Conservation (phyloP, 2,888 invertebrate species). For the Tetheella fluctuosa region DNA sequence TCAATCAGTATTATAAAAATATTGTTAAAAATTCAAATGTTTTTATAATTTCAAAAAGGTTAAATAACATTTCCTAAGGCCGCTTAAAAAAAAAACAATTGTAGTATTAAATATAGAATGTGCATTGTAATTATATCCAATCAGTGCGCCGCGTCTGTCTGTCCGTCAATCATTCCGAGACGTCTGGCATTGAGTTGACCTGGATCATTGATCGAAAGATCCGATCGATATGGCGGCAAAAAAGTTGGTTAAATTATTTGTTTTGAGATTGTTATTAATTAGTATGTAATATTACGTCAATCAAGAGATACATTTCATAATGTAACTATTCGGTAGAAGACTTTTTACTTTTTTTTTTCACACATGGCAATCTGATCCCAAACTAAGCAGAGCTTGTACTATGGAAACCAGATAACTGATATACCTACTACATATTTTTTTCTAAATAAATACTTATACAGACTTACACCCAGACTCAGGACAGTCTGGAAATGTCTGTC, state of each 20-base stretch:
- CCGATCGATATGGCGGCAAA: conserved; percentile 45
- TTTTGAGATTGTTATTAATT: conserved; percentile 36
- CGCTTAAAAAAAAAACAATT: conserved; percentile 36
- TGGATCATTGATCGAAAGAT: conserved; percentile 61
- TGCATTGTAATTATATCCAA: conserved; percentile 81
- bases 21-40: no score
- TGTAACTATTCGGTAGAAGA: no score
- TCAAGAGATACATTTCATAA: no score
- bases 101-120: conserved; percentile 64
- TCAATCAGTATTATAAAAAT: no score
- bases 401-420: no score
- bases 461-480: no score
- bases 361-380: no score
- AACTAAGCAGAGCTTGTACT: no score
- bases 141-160: conserved; percentile 72
- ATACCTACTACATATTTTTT: no score
- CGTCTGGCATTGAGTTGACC: conserved; percentile 55
- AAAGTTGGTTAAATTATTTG: conserved; percentile 45
- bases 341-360: no score
- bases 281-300: conserved; percentile 28
- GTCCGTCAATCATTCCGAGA: conserved; percentile 69
- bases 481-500: no score
- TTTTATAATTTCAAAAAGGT: conserved; percentile 9
- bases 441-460: no score
- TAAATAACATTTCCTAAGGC: conserved; percentile 32